Conservation (phyloP, 2,113 vertebrate species). For the Mus pahari region DNA sequence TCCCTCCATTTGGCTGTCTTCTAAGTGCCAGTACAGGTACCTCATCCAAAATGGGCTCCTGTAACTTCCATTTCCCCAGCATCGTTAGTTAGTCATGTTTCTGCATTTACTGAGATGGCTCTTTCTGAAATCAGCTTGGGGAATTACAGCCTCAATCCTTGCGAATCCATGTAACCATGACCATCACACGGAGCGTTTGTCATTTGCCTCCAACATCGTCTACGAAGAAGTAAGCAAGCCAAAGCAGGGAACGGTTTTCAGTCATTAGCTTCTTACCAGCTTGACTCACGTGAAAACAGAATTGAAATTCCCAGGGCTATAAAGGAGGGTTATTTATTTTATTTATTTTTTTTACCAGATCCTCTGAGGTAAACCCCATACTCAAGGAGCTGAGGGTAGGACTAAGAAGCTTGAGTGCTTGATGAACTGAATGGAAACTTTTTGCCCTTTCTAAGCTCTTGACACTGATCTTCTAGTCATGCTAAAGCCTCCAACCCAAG, state of each 20-base stretch:
- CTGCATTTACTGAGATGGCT: not conserved
- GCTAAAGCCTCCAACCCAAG: not conserved
- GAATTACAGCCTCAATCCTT: not conserved
- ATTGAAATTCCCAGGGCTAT: conserved; percentile 58
- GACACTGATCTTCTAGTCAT: not conserved
- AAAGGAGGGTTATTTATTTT: conserved; percentile 1
- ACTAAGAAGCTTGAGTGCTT: conserved; percentile 7
- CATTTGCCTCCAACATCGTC: not conserved
- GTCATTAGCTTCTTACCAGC: conserved; percentile 61
- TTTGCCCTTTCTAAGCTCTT: not conserved
- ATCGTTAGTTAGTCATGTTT: not conserved
- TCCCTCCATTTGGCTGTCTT: not conserved
- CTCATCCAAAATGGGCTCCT: not conserved
- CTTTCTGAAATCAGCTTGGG: not conserved
- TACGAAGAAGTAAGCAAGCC: not conserved
- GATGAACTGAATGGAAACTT: conserved; percentile 47
- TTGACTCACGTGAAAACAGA: conserved; percentile 43
- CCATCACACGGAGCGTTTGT: too few species aligned
- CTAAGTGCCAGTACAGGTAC: not conserved
- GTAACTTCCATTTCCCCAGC: not conserved
- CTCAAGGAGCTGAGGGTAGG: not conserved
- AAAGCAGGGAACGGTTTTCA: not conserved
- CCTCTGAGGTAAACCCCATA: not conserved
- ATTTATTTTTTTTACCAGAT: conserved; percentile 46
- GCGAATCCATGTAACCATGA: too few species aligned